Base-by-base conservation (phyloP, 37 sponge, comb jelly and placozoan genomes). In the Spongia lamella region DNA sequence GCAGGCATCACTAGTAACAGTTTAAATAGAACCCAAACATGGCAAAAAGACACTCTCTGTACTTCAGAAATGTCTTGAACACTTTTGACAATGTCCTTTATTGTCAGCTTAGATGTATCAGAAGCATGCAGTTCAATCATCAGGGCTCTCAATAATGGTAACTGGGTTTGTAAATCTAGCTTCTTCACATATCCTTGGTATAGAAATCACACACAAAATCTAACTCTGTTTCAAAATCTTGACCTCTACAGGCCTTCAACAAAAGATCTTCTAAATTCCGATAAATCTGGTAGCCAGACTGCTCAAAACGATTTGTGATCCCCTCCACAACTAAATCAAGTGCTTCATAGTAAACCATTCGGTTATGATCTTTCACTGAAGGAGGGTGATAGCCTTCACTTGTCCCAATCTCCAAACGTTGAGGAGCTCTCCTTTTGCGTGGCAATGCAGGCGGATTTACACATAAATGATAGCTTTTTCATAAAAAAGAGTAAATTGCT, bases 321-420 rank as follows among this genome's bases (percentile, higher is more conserved):
- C 50, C 6, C 56, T 31, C 31, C 2, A 60, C 35, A 38, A 60
- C 61, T 61, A 73, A 66, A 73, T 73, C 75, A 2, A 73, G 37
- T 68, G 69, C 69, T 51, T 68, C 69, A 43, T 68, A 68, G 43
- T 68, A 68, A 51, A 68, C 21, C 69, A 47, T 47, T 25, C 49
- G 69, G 49, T 68, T 47, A 30, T 43, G 69, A 5, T 43, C 69
- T 43, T 68, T 51, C 21, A 14, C 2, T 38, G 69, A 47, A 22
- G 69, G 4, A 14, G 38, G 69, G 69, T 47, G 43, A 14, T 68
- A 26, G 51, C 69, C 69, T 13, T 47, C 68, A 66, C 39, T 66
- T 47, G 50, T 30, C 9, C 69, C 69, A 43, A 30, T 7, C 29
- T 68, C 50, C 50, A 47, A 7, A 6, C 29, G 69, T 51, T 30